Conservation (phyloP, 1,140 invertebrate genomes). For the Pseudomyrmex cubaensis region DNA sequence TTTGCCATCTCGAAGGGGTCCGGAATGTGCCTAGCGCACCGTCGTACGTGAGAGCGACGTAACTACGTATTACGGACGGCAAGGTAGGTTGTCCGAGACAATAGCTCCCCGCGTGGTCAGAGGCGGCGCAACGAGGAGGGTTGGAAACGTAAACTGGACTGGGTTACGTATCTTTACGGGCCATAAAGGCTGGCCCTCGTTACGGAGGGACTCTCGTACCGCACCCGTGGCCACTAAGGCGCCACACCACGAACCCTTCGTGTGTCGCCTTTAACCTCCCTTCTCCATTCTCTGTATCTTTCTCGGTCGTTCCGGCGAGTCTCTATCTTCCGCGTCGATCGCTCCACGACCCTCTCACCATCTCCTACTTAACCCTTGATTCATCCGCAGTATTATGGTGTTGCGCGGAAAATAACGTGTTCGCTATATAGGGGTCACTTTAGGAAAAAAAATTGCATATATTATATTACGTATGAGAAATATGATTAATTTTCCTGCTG, state of each 20-base stretch:
- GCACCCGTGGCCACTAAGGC: conserved; percentile 83
- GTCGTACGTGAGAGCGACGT: conserved; percentile 74
- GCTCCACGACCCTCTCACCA: conserved; percentile 25
- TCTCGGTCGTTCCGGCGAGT: conserved; percentile 33
- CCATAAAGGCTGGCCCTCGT: conserved; percentile 84
- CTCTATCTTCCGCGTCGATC: conserved; percentile 30
- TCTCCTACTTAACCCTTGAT: conserved; percentile 64
- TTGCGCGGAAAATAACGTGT: conserved; percentile 27
- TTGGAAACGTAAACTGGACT: conserved; percentile 80
- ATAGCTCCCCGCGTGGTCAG: conserved; percentile 42
- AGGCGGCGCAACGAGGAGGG: neutral
- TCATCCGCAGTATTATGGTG: conserved; percentile 43
- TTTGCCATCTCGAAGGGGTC: conserved; percentile 76
- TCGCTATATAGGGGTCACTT: neutral
- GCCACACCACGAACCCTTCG: conserved; percentile 77
- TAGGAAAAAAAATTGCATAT: neutral
- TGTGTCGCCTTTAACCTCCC: conserved; percentile 72
- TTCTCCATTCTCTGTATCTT: conserved; percentile 32
- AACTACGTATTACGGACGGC: conserved; percentile 56
- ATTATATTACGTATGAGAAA: neutral
- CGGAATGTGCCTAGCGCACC: conserved; percentile 67
- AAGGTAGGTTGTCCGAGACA: conserved; percentile 57
- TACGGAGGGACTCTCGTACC: conserved; percentile 79
- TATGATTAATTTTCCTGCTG: neutral
- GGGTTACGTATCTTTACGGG: conserved; percentile 84